Evolutionary conservation across 1,140 invertebrate species (phyloP).

Genomic region (Microvelia longipes): DNA sequence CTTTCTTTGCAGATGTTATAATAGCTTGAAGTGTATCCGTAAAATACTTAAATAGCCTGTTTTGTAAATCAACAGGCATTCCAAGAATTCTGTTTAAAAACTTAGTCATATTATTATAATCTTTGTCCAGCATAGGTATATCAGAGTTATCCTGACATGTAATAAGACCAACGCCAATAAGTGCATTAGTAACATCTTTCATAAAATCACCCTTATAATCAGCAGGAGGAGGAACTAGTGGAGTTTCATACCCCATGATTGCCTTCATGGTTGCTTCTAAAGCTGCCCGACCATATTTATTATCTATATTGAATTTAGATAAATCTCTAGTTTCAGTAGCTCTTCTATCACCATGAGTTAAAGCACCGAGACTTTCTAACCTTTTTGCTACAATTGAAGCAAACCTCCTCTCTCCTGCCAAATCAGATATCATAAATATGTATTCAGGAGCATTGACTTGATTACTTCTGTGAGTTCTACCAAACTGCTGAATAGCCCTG

Average conservation of each 20-base stretch:
- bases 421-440: slow-evolving; percentile 92
- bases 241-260: slow-evolving; percentile 44
- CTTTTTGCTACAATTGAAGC: slow-evolving; percentile 90
- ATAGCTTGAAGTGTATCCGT: slow-evolving; percentile 82
- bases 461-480: slow-evolving; percentile 69
- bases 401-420: slow-evolving; percentile 92
- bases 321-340: slow-evolving; percentile 94
- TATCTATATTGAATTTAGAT: slow-evolving; percentile 96
- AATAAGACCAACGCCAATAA: slow-evolving; percentile 84
- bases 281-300: slow-evolving; percentile 83
- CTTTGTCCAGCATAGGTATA: slow-evolving; percentile 73
- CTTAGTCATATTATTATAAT: slow-evolving; percentile 95
- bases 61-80: slow-evolving; percentile 91
- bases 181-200: slow-evolving; percentile 45
- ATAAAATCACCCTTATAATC: slow-evolving; percentile 90
- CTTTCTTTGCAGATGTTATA: slow-evolving; percentile 62
- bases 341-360: slow-evolving; percentile 95
- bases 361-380: slow-evolving; percentile 79
- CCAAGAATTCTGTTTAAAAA: slow-evolving; percentile 97
- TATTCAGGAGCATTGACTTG: slow-evolving; percentile 97
- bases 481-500: slow-evolving; percentile 98
- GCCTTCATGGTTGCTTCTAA: slow-evolving; percentile 89
- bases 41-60: slow-evolving; percentile 93
- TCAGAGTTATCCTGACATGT: slow-evolving; percentile 65
- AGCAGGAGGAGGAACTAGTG: slow-evolving; percentile 63